Percentiles rank a stretch among this genome's conserved stretches.
phyloP scores from a whole-genome alignment of 2,113 vertebrate species.

The Hypanus sabinus region DNA sequence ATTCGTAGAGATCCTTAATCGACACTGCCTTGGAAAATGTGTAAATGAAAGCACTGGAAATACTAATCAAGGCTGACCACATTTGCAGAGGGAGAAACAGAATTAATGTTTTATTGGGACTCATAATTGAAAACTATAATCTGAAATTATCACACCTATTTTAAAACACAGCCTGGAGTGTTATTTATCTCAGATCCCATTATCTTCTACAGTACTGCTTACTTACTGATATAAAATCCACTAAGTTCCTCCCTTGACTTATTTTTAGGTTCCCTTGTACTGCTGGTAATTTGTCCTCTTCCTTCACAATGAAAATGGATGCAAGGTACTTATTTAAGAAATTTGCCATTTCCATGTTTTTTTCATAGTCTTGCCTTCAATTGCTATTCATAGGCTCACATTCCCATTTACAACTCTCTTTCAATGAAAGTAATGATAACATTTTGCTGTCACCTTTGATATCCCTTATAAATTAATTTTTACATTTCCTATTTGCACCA shows the following conservation, averaged over 20 bases:
- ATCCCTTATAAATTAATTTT: background rate
- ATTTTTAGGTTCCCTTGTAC: conserved; percentile 22
- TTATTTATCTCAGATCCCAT: background rate
- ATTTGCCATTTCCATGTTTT: conserved; percentile 1
- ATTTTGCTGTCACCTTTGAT: background rate
- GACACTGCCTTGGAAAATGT: too few relatives aligned
- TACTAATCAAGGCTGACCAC: too few relatives aligned
- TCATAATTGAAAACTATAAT: too few relatives aligned
- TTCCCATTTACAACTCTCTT: background rate
- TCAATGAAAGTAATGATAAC: background rate
- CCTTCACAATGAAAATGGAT: background rate
- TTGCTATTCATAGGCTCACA: background rate
- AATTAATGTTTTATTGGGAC: too few relatives aligned
- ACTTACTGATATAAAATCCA: background rate
- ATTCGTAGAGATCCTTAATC: background rate
- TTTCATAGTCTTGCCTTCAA: background rate
- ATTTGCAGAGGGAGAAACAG: too few relatives aligned
- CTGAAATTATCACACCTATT: background rate
- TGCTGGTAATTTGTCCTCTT: conserved; percentile 2
- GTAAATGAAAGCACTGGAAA: too few relatives aligned
- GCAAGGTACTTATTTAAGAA: conserved; percentile 7
- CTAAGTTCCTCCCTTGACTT: conserved; percentile 9
- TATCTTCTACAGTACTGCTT: background rate
- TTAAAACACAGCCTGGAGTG: background rate
- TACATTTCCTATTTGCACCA: background rate